Evolutionary conservation across 2,888 invertebrate genomes (phyloP), one percentile per base, ranked within the genome.

Genomic region (Calameuta filiformis): DNA sequence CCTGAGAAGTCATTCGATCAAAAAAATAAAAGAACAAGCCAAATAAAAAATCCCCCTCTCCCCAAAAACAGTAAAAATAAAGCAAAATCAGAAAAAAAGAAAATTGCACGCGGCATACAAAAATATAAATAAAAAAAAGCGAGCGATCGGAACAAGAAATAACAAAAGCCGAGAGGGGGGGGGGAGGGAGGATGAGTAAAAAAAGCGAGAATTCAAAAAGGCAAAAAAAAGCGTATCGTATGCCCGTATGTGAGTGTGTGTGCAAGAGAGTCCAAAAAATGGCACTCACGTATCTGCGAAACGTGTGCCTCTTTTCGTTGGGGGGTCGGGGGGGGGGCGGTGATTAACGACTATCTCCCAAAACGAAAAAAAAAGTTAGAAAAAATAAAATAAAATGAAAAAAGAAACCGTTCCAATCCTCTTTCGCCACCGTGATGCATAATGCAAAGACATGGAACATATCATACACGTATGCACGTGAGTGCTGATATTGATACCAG

Each of bases 81-180:
- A 69, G 73, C 69, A 76, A 68, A 68, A 37, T 73, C 68, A 76
- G n/a, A 30, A 73, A 68, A 75, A 75, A 69, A n/a, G 30, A 37
- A 75, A 75, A 75, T 33, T 56, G 1, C 15, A 56, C 40, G 40
- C 40, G 40, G 4, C 40, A 40, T 40, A 56, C 40, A 56, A 56
- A 56, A 56, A 56, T 77, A n/a, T 33, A 35, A 3, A 75, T 31
- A 33, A 69, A 69, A 75, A 30, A 15, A 15, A 40, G 40, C 40
- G 40, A 40, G 40, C 40, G 40, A 40, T 40, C 40, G 15, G 15
- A 40, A 40, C 40, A 40, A 40, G 40, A 15, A 40, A 40, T 40
- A 40, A 15, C 15, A 40, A 40, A 15, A 77, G 35, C 12, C 12
- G 69, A 35, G 68, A 69, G 69, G 15, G 31, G 35, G 69, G 12